Conservation (phyloP, 2,888 invertebrate genomes). For the Clistopyga incitator region DNA sequence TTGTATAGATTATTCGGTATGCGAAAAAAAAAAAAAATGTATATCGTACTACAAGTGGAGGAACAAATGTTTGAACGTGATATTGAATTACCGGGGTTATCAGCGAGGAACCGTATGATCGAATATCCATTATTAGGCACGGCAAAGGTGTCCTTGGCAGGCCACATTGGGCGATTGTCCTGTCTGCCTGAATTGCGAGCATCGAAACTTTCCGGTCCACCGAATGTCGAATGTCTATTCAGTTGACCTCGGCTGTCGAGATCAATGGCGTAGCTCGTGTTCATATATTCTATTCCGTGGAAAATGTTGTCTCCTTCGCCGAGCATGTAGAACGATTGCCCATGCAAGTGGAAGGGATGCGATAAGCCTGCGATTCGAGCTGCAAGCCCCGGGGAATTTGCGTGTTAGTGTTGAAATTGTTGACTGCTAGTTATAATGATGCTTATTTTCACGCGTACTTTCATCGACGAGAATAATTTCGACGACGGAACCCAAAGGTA, state of each 20-base stretch:
- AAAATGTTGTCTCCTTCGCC: constrained; percentile 87
- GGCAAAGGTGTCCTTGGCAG: constrained; percentile 93
- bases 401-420: background rate
- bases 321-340: constrained; percentile 92
- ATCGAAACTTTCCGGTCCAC: background rate
- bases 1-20: background rate
- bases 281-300: constrained; percentile 88
- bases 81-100: constrained; percentile 91
- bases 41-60: background rate
- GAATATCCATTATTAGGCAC: constrained; percentile 96
- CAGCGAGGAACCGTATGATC: constrained; percentile 92
- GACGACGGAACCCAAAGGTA: constrained; percentile 93
- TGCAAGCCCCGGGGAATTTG: constrained; percentile 76
- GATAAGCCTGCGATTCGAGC: constrained; percentile 92
- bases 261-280: constrained; percentile 87
- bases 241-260: constrained; percentile 91
- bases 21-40: background rate
- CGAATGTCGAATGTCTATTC: constrained; percentile 82
- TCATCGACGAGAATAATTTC: constrained; percentile 94
- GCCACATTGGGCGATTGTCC: constrained; percentile 76
- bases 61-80: background rate
- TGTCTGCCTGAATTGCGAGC: background rate
- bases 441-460: constrained; percentile 85
- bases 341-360: constrained; percentile 96
- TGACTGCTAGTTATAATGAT: background rate